Evolutionary conservation across 2,113 vertebrate species (phyloP), one percentile per base, ranked within the genome.

Genomic region (Varanus komodoensis): DNA sequence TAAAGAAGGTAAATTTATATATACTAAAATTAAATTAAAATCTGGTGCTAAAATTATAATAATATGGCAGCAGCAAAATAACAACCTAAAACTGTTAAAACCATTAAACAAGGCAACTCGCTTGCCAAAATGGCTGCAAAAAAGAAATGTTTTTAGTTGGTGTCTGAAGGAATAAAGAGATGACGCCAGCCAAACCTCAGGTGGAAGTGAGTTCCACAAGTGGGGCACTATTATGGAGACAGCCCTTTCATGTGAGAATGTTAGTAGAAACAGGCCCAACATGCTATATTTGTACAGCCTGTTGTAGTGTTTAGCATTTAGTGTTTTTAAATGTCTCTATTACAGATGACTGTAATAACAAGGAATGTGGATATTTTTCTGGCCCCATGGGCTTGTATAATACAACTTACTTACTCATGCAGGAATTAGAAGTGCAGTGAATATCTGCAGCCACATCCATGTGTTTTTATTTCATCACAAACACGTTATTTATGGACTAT

Each of bases 391-490:
- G 82, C 27, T 92, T 82, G 82, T 34, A 89, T n/a, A 89, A 91
- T 95, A 80, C 1, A 82, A 88, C 67, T 61, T 0, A 57, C 54
- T 90, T 94, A 88, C 91, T 90, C 88, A 9, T 69, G 6, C 8
- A 3, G 77, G 52, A 91, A 90, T 50, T 71, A 74, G 54, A 93
- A 87, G 27, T 27, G 91, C 79, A 82, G 87, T 84, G 86, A 82
- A 67, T 94, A 80, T 73, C 88, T 14, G 15, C n/a, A 94, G 84
- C 82, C 87, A 88, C 25, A 38, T 34, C 89, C 25, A 71, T 44
- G 2, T 93, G 82, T 6, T 94, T 93, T 92, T 64, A 92, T 93
- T 86, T 93, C 5, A 14, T 34, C 77, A 86, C 38, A 38, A 38
- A 82, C 75, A 71, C 74, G 77, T 89, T 69, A 67, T 94, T 88